phyloP scores from a whole-genome alignment of 2,888 invertebrate genomes.

The Podotricha telesiphe region DNA sequence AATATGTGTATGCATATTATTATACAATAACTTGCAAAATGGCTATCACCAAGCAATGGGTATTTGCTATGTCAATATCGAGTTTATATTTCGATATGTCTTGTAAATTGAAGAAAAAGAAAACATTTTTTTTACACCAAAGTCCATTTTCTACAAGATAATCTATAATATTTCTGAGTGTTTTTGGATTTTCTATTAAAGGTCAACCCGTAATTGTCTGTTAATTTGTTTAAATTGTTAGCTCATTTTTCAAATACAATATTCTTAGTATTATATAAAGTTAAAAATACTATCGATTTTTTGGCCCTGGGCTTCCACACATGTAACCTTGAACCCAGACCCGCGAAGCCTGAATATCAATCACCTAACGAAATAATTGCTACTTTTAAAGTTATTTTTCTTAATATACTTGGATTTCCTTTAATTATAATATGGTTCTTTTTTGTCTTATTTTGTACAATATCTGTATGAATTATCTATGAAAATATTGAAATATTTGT shows the following conservation, averaged over 20 bases:
- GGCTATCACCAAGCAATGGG: too few relatives aligned
- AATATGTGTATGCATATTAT: not conserved
- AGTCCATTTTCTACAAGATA: too few relatives aligned
- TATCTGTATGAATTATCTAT: not conserved
- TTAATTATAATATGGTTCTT: not conserved
- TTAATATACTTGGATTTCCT: not conserved
- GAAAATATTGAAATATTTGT: not conserved
- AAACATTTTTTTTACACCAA: too few relatives aligned
- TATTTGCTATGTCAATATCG: too few relatives aligned
- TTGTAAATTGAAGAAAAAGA: too few relatives aligned
- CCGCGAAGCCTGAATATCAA: conserved; percentile 63
- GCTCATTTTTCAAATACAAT: not conserved
- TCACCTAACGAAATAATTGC: conserved; percentile 54
- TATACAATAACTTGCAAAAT: not conserved
- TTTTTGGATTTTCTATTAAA: not conserved
- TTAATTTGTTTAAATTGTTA: not conserved
- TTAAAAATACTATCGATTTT: not conserved
- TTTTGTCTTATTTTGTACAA: not conserved
- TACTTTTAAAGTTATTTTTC: not conserved
- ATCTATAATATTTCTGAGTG: not conserved
- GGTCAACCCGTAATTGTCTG: not conserved
- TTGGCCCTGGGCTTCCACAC: conserved; percentile 33
- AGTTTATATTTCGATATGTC: too few relatives aligned
- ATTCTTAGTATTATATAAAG: not conserved
- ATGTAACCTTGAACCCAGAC: conserved; percentile 68